Evolutionary conservation across 2,888 invertebrate genomes (phyloP), one percentile per base, ranked within the genome.

Genomic region (Cheilosia vulpina): DNA sequence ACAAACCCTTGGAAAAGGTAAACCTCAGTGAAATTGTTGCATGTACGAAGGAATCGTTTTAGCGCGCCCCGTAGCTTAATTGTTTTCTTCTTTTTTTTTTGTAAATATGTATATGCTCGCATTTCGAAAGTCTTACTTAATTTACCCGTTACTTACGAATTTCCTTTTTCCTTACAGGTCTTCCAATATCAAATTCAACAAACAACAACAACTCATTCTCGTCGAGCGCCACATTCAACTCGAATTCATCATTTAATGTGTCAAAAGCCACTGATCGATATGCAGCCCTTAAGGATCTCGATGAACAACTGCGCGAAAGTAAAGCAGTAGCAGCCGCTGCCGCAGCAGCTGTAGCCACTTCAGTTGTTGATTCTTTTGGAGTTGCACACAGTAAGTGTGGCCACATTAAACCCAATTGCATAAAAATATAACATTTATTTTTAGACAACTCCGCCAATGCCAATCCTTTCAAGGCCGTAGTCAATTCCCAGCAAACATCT

Each of bases 241-340:
- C 89, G 17, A 89, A 87, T 81, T 88, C 91, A 73, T 88, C 88
- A 62, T 60, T 87, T 60, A 88, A 80, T 85, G 88, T 88, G 77
- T 89, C 89, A 6, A 92, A 92, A 87, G 91, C 94, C 90, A 97
- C 96, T 93, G 98, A 99, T 93, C 96, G 97, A 88, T 99, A 99
- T 93, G 98, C 98, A 88, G 98, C 98, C 65, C 94, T 99, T 81
- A 98, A 98, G 92, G 98, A 98, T 93, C 94, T 99, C 89, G 98
- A 98, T 91, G 93, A 95, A 90, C 95, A 95, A 89, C 92, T 95
- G 89, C 94, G 95, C 89, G 93, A 92, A 72, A 90, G 90, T 79
- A 92, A 92, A 90, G 91, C 91, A 77, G 90, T 89, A 9, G 88
- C 88, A 76, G 90, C 90, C 50, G 87, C 89, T 11, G 89, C 89